Evolutionary conservation across 30 jellyfish, hydroid and myxozoan genomes (phyloP).

Genomic region (Nemopilema nomurai): DNA sequence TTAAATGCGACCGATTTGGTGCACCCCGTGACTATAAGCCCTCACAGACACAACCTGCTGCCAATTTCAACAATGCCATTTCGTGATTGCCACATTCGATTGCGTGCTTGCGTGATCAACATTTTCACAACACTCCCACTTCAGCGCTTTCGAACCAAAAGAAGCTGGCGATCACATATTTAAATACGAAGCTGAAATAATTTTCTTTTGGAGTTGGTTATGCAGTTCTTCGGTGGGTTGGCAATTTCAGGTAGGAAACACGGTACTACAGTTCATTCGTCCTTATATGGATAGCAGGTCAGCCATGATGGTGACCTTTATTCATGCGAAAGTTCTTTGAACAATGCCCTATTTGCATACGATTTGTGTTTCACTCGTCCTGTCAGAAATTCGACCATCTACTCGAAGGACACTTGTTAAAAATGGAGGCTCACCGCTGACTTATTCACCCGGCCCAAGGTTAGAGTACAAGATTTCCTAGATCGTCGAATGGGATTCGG

Average conservation of each 20-base stretch:
- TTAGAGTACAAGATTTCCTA: constrained; percentile 51
- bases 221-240: background rate
- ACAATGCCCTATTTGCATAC: constrained; percentile 61
- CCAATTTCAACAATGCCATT: constrained; percentile 1
- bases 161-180: background rate
- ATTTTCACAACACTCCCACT: constrained; percentile 2
- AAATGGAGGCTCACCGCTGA: constrained; percentile 63
- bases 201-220: background rate
- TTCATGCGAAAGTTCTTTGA: constrained; percentile 14
- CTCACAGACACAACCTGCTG: background rate
- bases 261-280: constrained; percentile 47
- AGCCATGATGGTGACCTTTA: constrained; percentile 53
- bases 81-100: constrained; percentile 35
- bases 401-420: constrained; percentile 17
- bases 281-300: constrained; percentile 74
- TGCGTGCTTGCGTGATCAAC: constrained; percentile 72
- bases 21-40: background rate
- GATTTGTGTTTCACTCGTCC: constrained; percentile 37
- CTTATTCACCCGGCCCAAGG: constrained; percentile 76
- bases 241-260: background rate
- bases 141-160: background rate
- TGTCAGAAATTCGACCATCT: background rate
- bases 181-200: background rate
- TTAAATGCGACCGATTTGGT: background rate
- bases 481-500: background rate